phyloP scores from a whole-genome alignment of 2,113 vertebrate genomes.

The Lontra canadensis region DNA sequence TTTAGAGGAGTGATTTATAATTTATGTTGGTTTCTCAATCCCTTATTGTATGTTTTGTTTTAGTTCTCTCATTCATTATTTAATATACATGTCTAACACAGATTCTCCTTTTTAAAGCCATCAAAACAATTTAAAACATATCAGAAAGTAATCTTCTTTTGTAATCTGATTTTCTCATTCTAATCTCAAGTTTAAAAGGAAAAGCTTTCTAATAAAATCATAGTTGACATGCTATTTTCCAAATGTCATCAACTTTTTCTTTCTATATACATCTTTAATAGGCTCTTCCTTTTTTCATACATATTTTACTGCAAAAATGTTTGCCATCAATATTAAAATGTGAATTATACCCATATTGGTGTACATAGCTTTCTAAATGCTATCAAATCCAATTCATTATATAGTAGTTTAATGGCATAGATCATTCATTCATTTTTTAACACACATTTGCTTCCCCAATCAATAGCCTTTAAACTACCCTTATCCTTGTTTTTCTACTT shows the following conservation, averaged over 20 bases:
- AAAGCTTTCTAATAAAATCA: slow-evolving; percentile 70
- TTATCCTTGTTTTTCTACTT: neutral
- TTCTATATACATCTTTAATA: slow-evolving; percentile 79
- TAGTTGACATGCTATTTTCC: slow-evolving; percentile 60
- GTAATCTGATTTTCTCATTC: slow-evolving; percentile 70
- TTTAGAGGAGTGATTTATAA: slow-evolving; percentile 26
- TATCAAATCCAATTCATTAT: slow-evolving; percentile 70
- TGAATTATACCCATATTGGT: slow-evolving; percentile 58
- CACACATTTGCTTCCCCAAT: slow-evolving; percentile 46
- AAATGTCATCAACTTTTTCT: slow-evolving; percentile 68
- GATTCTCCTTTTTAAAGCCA: neutral
- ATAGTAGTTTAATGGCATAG: slow-evolving; percentile 56
- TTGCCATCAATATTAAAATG: slow-evolving; percentile 82
- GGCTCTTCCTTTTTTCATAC: slow-evolving; percentile 71
- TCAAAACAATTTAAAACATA: slow-evolving; percentile 22
- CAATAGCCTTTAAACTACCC: neutral
- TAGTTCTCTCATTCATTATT: slow-evolving; percentile 71
- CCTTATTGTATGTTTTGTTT: neutral
- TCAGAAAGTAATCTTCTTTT: slow-evolving; percentile 46
- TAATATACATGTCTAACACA: slow-evolving; percentile 51
- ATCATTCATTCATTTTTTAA: slow-evolving; percentile 67
- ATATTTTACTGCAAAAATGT: slow-evolving; percentile 79
- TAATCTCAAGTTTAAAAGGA: slow-evolving; percentile 66
- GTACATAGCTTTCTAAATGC: slow-evolving; percentile 71
- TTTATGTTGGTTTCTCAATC: slow-evolving; percentile 33